Evolutionary conservation across 2,113 vertebrate genomes (phyloP), one percentile per base, ranked within the genome.

Genomic region (Sphaerodactylus townsendi): DNA sequence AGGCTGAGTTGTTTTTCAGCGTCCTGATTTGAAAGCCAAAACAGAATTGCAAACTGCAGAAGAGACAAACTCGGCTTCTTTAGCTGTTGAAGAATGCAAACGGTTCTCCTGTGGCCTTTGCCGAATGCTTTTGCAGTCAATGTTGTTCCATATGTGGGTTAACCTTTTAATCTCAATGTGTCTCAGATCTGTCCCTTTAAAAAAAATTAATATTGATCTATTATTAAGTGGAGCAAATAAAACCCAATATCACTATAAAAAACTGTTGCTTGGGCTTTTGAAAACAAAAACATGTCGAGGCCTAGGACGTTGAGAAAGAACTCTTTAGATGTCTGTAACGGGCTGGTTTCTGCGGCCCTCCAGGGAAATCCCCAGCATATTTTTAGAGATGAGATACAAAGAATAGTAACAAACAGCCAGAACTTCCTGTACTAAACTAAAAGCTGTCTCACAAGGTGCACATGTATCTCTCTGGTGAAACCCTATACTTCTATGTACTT

Each of bases 121-220:
- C 96, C 46, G 93, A 92, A 95, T 96, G 95, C 95, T 95, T 97
- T 96, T 93, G 94, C 93, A 94, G 94, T 95, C 81, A 92, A 88
- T 93, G 91, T 95, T 85, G 93, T 90, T 92, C 93, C 92, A 93
- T 95, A 92, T 0, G 59, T 94, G 94, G 93, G 89, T 84, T 91
- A 93, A 94, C 85, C 86, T 93, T n/a, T 84, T 90, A 86, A 93
- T 92, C 90, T 92, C 93, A 87, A 68, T 69, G 90, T 94, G 88
- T 93, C 92, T 93, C 94, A 89, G 87, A 94, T 88, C 93, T 91
- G 88, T 93, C 90, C 89, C 89, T 92, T 90, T 81, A 85, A 77
- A 90, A 85, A 89, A 90, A 44, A 30, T 10, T 78, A 62, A 62
- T 62, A 62, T 28, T 2, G 74, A 88, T 92, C 92, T 90, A 74